Percentiles rank a stretch among this genome's conserved stretches.
Evolutionary conservation across 2,113 vertebrate genomes (phyloP).

Genomic region (Illadopsis cleaveri): DNA sequence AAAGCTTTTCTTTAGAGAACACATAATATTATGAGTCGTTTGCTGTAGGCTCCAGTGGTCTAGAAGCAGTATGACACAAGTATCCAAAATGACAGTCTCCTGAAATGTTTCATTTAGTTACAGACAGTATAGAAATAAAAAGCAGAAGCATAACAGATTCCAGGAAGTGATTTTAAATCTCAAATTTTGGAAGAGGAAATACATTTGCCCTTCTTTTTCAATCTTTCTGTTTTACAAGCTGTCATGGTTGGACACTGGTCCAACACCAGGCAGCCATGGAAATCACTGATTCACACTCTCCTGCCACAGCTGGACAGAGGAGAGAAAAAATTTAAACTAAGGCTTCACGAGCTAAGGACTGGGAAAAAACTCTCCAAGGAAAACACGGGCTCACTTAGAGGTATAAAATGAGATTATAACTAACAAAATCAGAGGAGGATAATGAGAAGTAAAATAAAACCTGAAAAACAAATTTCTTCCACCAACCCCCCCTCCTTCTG

Average conservation of each 20-base stretch:
- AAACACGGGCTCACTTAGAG: not conserved
- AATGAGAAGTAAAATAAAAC: not conserved
- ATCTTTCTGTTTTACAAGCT: not conserved
- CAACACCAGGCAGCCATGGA: not conserved
- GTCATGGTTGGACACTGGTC: not conserved
- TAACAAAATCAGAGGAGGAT: not conserved
- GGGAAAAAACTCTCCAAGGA: not conserved
- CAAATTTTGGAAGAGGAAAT: not conserved
- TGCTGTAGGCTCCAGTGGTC: not conserved
- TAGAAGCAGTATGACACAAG: not conserved
- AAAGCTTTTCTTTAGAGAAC: not conserved
- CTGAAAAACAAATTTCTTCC: not conserved
- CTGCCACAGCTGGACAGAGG: not conserved
- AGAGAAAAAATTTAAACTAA: not conserved
- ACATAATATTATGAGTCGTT: not conserved
- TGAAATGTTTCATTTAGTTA: not conserved
- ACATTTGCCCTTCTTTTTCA: not conserved
- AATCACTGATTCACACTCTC: fast-evolving
- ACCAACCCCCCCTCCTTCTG: too few species aligned
- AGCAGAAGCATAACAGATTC: not conserved
- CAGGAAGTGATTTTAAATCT: not conserved
- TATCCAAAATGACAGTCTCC: not conserved
- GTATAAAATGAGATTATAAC: not conserved
- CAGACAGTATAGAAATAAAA: not conserved
- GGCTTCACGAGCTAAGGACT: not conserved